Evolutionary conservation across 1,140 invertebrate species (phyloP).

Genomic region (Temnothorax longispinosus): DNA sequence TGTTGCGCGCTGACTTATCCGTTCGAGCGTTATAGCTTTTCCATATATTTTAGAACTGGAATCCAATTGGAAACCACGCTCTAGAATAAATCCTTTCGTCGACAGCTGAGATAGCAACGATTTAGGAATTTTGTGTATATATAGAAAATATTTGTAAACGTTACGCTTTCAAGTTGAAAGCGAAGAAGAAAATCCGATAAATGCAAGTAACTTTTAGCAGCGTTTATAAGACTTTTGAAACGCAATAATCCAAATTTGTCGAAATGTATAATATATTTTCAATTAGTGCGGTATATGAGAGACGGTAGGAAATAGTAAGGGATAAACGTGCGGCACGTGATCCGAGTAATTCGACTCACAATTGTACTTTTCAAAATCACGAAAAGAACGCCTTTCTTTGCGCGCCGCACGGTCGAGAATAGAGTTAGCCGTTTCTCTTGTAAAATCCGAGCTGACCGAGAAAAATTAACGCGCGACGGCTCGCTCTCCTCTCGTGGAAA

Average conservation of each 20-base stretch:
- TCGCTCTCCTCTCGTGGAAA: not conserved
- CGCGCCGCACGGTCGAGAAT: not conserved
- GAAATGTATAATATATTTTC: not conserved
- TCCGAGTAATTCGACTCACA: not conserved
- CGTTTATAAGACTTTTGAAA: not conserved
- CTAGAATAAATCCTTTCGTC: not conserved
- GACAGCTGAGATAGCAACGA: not conserved
- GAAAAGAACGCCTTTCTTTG: not conserved
- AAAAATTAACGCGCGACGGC: slow-evolving; percentile 38
- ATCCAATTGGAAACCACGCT: not conserved
- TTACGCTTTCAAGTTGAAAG: not conserved
- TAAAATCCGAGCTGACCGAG: not conserved
- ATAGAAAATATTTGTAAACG: not conserved
- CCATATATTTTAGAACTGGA: not conserved
- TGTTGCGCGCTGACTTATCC: slow-evolving; percentile 13
- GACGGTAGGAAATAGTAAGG: not conserved
- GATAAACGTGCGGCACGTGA: not conserved
- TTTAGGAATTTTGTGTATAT: not conserved
- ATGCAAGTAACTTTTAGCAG: not conserved
- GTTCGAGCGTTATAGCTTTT: not conserved
- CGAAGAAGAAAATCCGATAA: not conserved
- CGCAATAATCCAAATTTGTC: not conserved
- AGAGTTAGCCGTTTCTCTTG: not conserved
- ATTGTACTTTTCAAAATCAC: not conserved
- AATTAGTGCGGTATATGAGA: not conserved